These are phyloP conservation scores for Eledone cirrhosa DNA, from an alignment of 2,888 invertebrate species.

Conservation along the genomic window DNA sequence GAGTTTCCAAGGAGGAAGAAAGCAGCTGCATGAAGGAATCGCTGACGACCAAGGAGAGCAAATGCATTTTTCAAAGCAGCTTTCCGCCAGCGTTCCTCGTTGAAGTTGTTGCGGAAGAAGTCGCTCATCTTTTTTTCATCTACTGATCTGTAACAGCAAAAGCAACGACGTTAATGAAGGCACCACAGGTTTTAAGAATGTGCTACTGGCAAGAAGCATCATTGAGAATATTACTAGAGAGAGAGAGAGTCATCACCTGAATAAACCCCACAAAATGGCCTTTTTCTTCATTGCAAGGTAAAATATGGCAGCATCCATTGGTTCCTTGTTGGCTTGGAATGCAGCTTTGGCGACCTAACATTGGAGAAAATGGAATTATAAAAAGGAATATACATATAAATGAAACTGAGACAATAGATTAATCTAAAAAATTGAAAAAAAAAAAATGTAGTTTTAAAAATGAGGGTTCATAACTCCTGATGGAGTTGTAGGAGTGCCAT, in stretches of 20 bases:
- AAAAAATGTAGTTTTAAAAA: conserved; percentile 18
- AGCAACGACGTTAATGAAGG: no score
- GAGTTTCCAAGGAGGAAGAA: conserved; percentile 96
- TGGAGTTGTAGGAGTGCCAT: background rate
- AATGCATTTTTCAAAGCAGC: conserved; percentile 98
- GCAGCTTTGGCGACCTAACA: conserved; percentile 85
- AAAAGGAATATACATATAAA: background rate
- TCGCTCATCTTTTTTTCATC: conserved; percentile 90
- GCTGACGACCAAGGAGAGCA: conserved; percentile 88
- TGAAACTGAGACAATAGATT: background rate
- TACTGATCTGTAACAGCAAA: conserved; percentile 73
- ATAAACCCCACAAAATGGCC: conserved; percentile 93
- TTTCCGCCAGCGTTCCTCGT: conserved; percentile 92
- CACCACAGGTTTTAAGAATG: background rate
- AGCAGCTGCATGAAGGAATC: conserved; percentile 97
- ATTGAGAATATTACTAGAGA: background rate
- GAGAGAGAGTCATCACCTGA: conserved; percentile 67
- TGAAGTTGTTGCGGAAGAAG: conserved; percentile 95
- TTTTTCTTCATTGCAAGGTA: conserved; percentile 99
- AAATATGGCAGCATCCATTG: conserved; percentile 95
- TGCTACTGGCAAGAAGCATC: no score
- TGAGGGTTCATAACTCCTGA: conserved; percentile 8
- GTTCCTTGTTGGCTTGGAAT: conserved; percentile 90
- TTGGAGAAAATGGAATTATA: conserved; percentile 29
- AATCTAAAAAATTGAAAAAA: background rate